Evolutionary conservation across 2,888 invertebrate genomes (phyloP).

Genomic region (Nemurella pictetii): DNA sequence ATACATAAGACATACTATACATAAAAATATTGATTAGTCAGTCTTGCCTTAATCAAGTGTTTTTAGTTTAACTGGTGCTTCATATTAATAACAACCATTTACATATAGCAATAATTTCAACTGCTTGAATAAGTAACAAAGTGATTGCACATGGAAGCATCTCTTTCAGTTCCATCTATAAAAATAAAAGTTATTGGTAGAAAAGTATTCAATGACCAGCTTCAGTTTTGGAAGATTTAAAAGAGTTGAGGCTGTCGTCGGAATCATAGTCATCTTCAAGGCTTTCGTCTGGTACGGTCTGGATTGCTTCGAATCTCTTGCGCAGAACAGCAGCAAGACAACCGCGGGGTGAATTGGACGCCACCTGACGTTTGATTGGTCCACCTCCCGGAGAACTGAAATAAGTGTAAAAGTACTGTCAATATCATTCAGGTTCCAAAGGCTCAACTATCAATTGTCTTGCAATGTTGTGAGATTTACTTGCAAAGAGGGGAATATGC

Average conservation of each 20-base stretch:
- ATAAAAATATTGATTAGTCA: too few relatives aligned
- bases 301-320: slow-evolving; percentile 5
- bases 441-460: too few relatives aligned
- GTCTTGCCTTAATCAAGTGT: background rate
- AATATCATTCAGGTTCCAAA: too few relatives aligned
- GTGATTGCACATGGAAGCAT: background rate
- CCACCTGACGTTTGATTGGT: background rate
- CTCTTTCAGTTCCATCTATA: too few relatives aligned
- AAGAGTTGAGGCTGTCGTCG: background rate
- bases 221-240: background rate
- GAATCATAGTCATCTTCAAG: background rate
- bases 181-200: background rate
- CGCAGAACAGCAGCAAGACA: background rate
- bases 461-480: too few relatives aligned
- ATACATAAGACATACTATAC: too few relatives aligned
- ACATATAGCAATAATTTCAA: background rate
- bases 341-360: background rate
- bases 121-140: background rate
- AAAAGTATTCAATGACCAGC: background rate
- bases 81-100: background rate
- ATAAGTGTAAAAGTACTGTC: too few relatives aligned
- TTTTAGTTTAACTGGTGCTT: background rate
- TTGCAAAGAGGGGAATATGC: background rate
- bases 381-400: slow-evolving; percentile 28
- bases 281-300: background rate